A percentile compares a stretch with the other conserved stretches of the same genome.
Evolutionary conservation across 2,888 invertebrate species (phyloP).

Genomic region (Pristionchus maxplancki): DNA sequence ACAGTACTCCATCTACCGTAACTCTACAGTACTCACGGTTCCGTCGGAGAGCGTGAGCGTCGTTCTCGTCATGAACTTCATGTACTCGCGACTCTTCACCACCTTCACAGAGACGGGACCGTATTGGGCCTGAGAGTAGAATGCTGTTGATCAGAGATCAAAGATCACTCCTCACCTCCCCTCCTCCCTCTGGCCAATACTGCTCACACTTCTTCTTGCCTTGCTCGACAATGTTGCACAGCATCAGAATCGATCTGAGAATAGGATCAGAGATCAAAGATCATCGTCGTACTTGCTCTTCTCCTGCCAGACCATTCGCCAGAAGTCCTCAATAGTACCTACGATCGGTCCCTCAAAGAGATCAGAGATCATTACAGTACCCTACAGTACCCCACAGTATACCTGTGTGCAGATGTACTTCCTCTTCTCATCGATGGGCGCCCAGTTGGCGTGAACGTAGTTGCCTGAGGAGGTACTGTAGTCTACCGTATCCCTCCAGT

Average conservation of each 20-base stretch:
- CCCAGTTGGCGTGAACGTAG: constrained; percentile 36
- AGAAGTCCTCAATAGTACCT: constrained; percentile 68
- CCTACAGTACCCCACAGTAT: too few species aligned
- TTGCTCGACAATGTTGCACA: constrained; percentile 54
- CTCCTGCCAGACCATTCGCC: constrained; percentile 69
- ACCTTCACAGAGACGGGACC: constrained; percentile 27
- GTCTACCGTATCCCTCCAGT: background rate
- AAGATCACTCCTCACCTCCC: background rate
- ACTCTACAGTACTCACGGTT: constrained; percentile 11
- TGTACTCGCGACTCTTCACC: background rate
- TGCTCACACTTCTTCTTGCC: constrained; percentile 53
- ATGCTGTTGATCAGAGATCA: background rate
- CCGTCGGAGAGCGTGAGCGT: constrained; percentile 35
- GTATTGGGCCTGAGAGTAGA: background rate
- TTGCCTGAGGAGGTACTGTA: background rate
- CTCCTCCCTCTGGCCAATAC: constrained; percentile 44
- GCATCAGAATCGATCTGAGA: constrained; percentile 50
- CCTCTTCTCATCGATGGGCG: background rate
- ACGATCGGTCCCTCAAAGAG: constrained; percentile 61
- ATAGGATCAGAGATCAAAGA: constrained; percentile 4
- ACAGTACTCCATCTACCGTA: background rate
- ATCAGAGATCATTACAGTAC: background rate
- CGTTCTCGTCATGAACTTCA: background rate
- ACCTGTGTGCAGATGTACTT: constrained; percentile 43
- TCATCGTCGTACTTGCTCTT: constrained; percentile 53